These are phyloP conservation scores for Macropis europaea DNA, from an alignment of 2,888 invertebrate species.

Conservation along the genomic window DNA sequence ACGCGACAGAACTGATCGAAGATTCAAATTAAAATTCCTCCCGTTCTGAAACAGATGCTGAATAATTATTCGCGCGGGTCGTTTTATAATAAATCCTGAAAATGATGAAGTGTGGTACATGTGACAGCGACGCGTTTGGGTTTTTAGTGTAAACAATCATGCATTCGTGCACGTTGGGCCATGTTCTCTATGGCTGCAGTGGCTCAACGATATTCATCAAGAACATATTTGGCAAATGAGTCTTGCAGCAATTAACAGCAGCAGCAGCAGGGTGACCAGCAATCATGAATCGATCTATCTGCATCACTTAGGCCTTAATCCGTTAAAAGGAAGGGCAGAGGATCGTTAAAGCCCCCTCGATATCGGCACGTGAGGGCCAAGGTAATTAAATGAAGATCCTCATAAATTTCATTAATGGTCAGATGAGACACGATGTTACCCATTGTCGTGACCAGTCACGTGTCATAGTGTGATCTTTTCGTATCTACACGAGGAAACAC, in stretches of 20 bases:
- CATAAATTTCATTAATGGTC: constrained; percentile 38
- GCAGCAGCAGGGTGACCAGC: constrained; percentile 12
- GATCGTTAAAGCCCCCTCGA: constrained; percentile 38
- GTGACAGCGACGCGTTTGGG: not conserved
- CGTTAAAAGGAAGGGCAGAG: constrained; percentile 47
- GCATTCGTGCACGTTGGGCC: not conserved
- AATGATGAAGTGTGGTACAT: not conserved
- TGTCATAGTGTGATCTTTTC: not conserved
- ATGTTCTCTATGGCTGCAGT: not conserved
- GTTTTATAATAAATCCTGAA: not conserved
- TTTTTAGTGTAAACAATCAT: not conserved
- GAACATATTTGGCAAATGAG: constrained; percentile 6
- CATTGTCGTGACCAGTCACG: not conserved
- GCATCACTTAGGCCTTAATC: constrained; percentile 46
- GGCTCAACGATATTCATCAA: constrained; percentile 12
- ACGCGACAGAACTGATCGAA: too few species aligned
- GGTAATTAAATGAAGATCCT: constrained; percentile 49
- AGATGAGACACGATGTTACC: not conserved
- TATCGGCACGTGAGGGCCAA: constrained; percentile 22
- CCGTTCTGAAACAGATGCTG: too few species aligned
- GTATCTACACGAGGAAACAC: too few species aligned
- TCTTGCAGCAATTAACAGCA: constrained; percentile 33
- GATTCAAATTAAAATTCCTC: too few species aligned
- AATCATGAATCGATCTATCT: constrained; percentile 54
- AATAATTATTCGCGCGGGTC: not conserved